Evolutionary conservation across 2,797 vertebrate genomes (phyloP), one percentile per base, ranked within the genome.

Genomic region (Semaprochilodus insignis): DNA sequence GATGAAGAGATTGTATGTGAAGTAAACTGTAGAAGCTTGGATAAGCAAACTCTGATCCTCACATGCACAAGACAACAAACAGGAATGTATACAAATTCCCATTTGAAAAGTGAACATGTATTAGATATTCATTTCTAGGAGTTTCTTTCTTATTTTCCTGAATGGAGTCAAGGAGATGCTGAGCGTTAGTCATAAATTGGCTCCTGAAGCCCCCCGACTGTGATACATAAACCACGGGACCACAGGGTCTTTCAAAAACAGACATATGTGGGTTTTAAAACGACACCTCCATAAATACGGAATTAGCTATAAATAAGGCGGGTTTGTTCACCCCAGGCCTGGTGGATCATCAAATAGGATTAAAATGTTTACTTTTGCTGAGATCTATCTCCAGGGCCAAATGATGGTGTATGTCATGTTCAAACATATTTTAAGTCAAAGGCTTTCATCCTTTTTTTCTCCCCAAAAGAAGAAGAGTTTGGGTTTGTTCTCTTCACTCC

Each of bases 221-320:
- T 76, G 86, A 91, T 92, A 89, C 91, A 92, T 93, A 92, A 92
- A 91, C 91, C 91, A 90, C 89, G 84, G 93, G 88, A 88, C 81
- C 25, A 74, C 52, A 81, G 89, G 86, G 88, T 83, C 74, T 84
- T 85, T 88, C 80, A 74, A 66, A 82, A 78, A 72, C 40, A 86
- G 72, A 69, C 62, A 81, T 86, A 83, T 85, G 83, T 81, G 85
- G 83, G 81, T 74, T 81, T 31, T 77, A 25, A 76, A 80, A 78
- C 72, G 40, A 83, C 78, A 87, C 84, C 83, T 76, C 78, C 83
- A 80, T 84, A 85, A 83, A 87, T 77, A 89, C 81, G 84, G 89
- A 76, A 59, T 88, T 89, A 80, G 83, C 91, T 90, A 91, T 91
- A 92, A 93, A 95, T 93, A 93, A 86, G 72, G 57, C 51, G 65